These are phyloP conservation scores for Drosophila eohydei DNA, from an alignment of 2,888 invertebrate genomes.

Conservation along the genomic window DNA sequence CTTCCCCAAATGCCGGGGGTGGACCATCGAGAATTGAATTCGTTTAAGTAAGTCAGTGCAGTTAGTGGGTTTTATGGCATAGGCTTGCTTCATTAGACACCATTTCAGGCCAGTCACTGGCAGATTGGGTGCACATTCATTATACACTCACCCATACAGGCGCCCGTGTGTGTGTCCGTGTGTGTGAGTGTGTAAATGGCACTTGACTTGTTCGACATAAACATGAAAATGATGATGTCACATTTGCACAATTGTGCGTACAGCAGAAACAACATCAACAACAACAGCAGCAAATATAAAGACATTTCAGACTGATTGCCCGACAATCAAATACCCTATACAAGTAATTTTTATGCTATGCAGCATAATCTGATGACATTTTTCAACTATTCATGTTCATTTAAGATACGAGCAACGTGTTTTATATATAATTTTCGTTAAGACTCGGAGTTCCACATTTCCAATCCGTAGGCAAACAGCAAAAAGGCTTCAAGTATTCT, in stretches of 20 bases:
- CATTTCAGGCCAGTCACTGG: slow-evolving; percentile 75
- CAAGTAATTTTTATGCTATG: background rate
- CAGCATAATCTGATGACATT: too few relatives aligned
- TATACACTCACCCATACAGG: slow-evolving; percentile 47
- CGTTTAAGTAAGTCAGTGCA: slow-evolving; percentile 75
- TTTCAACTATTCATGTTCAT: too few relatives aligned
- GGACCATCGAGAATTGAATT: slow-evolving; percentile 47
- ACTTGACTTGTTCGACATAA: slow-evolving; percentile 81
- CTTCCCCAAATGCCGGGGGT: background rate
- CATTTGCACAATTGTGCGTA: slow-evolving; percentile 81
- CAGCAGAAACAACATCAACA: slow-evolving; percentile 53
- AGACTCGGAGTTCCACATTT: too few relatives aligned
- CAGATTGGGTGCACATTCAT: slow-evolving; percentile 68
- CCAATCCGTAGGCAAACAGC: too few relatives aligned
- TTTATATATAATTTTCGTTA: too few relatives aligned
- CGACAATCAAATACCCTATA: slow-evolving; percentile 21
- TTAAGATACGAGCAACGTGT: too few relatives aligned
- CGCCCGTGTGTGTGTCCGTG: slow-evolving; percentile 12
- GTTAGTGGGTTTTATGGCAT: slow-evolving; percentile 74
- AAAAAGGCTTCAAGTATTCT: too few relatives aligned
- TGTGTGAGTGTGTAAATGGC: slow-evolving; percentile 61
- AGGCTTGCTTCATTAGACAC: slow-evolving; percentile 75
- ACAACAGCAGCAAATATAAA: slow-evolving; percentile 28
- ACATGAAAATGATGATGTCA: slow-evolving; percentile 81
- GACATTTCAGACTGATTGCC: slow-evolving; percentile 34